phyloP scores from a whole-genome alignment of 1,140 invertebrate genomes.

The Lepidurus arcticus region DNA sequence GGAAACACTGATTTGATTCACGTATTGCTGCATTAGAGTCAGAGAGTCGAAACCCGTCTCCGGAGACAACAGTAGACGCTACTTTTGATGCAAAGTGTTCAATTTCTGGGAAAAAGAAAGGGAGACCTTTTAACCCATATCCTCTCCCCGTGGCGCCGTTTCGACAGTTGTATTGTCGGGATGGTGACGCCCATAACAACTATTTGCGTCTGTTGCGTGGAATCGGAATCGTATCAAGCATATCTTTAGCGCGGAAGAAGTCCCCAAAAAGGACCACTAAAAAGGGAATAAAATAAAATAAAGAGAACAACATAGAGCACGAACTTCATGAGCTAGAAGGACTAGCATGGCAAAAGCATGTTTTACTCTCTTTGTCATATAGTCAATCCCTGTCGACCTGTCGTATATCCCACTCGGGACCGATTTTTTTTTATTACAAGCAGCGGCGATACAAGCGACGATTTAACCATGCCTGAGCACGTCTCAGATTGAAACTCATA shows the following conservation, averaged over 20 bases:
- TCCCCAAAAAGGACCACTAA: neutral
- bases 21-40: constrained; percentile 1
- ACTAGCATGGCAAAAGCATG: neutral
- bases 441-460: neutral
- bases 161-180: neutral
- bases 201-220: neutral
- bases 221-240: neutral
- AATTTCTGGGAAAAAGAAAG: neutral
- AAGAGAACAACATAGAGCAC: neutral
- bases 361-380: constrained; percentile 9
- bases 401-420: constrained; percentile 7
- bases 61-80: neutral
- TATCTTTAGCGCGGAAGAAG: neutral
- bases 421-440: neutral
- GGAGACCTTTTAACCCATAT: neutral
- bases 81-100: neutral
- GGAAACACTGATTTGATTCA: neutral
- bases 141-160: neutral
- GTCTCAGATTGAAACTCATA: constrained; percentile 1
- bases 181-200: neutral
- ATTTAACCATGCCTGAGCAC: constrained; percentile 13
- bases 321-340: neutral
- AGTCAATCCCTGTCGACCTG: constrained; percentile 4
- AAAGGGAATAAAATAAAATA: neutral
- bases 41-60: neutral